A percentile compares a stretch with the other conserved stretches of the same genome.
Conservation (phyloP, 2,888 invertebrate species). For the Cordilura impudica region DNA sequence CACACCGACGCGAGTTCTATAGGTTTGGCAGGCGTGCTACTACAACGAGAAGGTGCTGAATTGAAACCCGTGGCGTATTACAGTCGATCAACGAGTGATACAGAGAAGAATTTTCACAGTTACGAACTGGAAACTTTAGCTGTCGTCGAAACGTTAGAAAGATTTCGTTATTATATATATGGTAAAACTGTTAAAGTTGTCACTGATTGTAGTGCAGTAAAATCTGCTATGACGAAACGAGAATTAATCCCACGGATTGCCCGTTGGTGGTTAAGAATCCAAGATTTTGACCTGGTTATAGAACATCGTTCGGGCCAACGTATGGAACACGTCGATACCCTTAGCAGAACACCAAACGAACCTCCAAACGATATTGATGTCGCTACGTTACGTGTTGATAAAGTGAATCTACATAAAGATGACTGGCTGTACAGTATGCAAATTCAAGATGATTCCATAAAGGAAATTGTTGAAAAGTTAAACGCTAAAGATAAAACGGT, state of each 20-base stretch:
- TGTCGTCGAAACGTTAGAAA: conserved; percentile 23
- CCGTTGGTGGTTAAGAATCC: too few species aligned
- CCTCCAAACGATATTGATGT: too few species aligned
- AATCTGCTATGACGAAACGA: conserved; percentile 52
- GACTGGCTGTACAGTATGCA: conserved; percentile 46
- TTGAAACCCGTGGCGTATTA: too few species aligned
- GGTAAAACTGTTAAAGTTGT: neutral
- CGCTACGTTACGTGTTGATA: too few species aligned
- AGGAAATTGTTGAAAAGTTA: neutral
- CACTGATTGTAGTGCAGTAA: conserved; percentile 20
- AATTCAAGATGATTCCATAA: neutral
- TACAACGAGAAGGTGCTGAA: too few species aligned
- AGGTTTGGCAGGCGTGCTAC: too few species aligned
- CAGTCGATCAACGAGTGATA: too few species aligned
- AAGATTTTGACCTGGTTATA: conserved; percentile 3
- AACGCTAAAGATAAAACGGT: too few species aligned
- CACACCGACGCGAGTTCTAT: too few species aligned
- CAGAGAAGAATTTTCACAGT: too few species aligned
- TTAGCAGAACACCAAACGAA: conserved; percentile 1
- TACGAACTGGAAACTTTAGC: too few species aligned
- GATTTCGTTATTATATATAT: conserved; percentile 30
- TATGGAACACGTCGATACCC: conserved; percentile 51
- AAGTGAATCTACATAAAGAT: too few species aligned
- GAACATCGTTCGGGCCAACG: conserved; percentile 5
- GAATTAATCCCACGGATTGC: conserved; percentile 44